These are phyloP conservation scores for Protomyctophum bolini DNA, from an alignment of 2,113 vertebrate species.

Conservation along the genomic window DNA sequence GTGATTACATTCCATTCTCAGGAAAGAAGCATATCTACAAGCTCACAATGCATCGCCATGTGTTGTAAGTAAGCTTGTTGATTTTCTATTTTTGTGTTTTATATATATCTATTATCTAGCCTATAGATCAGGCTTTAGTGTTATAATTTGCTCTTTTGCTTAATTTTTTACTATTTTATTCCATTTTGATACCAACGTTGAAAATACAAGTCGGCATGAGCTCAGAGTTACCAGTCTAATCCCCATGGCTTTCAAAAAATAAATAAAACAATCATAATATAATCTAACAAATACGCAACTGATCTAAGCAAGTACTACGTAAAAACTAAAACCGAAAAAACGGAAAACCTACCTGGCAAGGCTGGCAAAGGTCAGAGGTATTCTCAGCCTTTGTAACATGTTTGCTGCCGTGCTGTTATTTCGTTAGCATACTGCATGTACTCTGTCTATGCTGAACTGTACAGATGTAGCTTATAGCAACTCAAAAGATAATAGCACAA, in stretches of 20 bases:
- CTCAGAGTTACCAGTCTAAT: not conserved
- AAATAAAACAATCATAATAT: no score
- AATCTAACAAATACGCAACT: not conserved
- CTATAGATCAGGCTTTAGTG: no score
- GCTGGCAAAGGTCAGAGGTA: slow-evolving; percentile 63
- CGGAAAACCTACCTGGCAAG: slow-evolving; percentile 63
- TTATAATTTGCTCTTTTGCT: no score
- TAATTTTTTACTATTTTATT: no score
- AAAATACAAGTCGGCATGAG: not conserved
- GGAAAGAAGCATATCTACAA: no score
- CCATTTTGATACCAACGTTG: no score
- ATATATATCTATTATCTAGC: no score
- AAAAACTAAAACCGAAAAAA: not conserved
- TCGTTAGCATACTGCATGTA: slow-evolving; percentile 18
- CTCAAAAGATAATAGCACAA: slow-evolving; percentile 52
- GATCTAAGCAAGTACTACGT: not conserved
- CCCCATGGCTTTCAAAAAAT: not conserved
- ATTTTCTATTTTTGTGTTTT: no score
- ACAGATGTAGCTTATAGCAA: slow-evolving; percentile 54
- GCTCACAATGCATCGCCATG: no score
- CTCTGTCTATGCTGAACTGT: slow-evolving; percentile 20
- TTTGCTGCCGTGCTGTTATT: slow-evolving; percentile 17
- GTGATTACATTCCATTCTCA: no score
- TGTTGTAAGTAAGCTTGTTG: no score
- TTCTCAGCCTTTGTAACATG: slow-evolving; percentile 64